These are phyloP conservation scores for Vulpes ferrilata DNA, from an alignment of 2,113 vertebrate species.

Conservation along the genomic window DNA sequence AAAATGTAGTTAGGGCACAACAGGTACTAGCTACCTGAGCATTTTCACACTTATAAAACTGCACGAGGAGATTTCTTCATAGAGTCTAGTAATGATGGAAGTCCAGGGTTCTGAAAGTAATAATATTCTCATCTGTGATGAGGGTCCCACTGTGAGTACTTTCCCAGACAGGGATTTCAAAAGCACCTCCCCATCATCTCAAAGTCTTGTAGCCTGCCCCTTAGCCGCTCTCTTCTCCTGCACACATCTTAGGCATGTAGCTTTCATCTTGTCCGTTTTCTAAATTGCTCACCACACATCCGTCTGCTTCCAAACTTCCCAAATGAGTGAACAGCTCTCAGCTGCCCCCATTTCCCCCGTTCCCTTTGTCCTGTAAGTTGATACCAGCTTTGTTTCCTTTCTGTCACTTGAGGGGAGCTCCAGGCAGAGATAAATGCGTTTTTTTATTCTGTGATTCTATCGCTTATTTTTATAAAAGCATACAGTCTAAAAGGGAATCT, in stretches of 20 bases:
- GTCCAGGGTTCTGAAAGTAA: neutral
- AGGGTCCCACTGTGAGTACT: neutral
- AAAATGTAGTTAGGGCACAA: neutral
- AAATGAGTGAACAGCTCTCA: neutral
- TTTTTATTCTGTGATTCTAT: neutral
- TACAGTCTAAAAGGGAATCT: neutral
- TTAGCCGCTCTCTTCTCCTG: neutral
- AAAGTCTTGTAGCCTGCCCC: neutral
- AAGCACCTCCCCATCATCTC: neutral
- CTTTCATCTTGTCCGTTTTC: neutral
- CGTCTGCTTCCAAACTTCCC: neutral
- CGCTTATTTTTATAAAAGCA: conserved; percentile 40
- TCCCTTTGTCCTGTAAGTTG: neutral
- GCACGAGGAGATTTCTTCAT: neutral
- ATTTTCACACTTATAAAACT: neutral
- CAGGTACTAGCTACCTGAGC: neutral
- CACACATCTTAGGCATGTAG: neutral
- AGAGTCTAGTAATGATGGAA: neutral
- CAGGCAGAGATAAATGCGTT: neutral
- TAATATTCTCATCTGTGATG: neutral
- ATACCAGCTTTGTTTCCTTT: neutral
- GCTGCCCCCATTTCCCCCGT: neutral
- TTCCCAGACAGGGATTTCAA: neutral
- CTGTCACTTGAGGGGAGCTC: neutral
- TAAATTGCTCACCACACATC: neutral